A percentile compares a stretch with the other conserved stretches of the same genome.
Evolutionary conservation across 2,113 vertebrate species (phyloP).

Genomic region (Diadophis punctatus): DNA sequence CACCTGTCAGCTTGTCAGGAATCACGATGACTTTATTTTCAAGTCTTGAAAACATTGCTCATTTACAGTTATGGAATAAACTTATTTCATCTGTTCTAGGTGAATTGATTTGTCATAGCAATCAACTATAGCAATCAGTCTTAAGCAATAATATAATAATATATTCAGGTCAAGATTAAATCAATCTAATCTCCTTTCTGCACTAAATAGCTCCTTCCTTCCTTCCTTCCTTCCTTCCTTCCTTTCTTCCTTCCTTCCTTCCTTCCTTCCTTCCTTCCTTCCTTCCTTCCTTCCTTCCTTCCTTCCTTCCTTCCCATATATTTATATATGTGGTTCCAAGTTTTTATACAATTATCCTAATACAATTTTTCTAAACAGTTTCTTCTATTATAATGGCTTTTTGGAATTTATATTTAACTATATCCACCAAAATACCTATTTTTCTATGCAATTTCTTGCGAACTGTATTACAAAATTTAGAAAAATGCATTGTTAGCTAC

Average conservation of each 20-base stretch:
- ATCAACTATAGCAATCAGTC: neutral
- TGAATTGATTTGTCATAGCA: neutral
- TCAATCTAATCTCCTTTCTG: neutral
- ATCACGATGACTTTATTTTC: neutral
- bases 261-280: neutral
- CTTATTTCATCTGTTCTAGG: neutral
- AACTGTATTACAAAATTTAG: neutral
- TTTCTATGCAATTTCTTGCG: neutral
- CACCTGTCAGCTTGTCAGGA: slow-evolving; percentile 26
- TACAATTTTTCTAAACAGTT: neutral
- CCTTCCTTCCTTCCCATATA: neutral
- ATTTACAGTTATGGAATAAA: neutral
- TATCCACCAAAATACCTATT: neutral
- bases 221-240: too few relatives aligned
- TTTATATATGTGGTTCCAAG: neutral
- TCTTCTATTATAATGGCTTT: neutral
- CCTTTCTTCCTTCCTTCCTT: neutral
- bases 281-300: too few relatives aligned
- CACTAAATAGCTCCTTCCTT: neutral
- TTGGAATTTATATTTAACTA: neutral
- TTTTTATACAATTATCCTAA: neutral
- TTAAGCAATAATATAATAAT: neutral
- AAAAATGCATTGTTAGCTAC: neutral
- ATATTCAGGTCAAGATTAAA: neutral
- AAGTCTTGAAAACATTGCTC: slow-evolving; percentile 29